Conservation (phyloP, 2,888 invertebrate genomes). For the Zonitis immaculata region DNA sequence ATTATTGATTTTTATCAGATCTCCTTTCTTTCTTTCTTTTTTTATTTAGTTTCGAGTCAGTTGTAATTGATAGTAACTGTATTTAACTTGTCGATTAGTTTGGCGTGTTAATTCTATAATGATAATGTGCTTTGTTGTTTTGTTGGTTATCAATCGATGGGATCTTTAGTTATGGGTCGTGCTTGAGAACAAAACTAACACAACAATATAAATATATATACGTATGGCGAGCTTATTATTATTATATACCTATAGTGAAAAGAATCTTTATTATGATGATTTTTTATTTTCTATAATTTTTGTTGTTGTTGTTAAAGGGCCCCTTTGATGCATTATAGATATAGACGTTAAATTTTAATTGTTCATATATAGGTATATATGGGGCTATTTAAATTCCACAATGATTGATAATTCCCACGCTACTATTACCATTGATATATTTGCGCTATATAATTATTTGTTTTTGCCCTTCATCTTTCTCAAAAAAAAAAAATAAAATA, state of each 20-base stretch:
- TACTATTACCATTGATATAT: neutral
- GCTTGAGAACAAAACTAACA: slow-evolving; percentile 13
- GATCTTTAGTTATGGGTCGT: slow-evolving; percentile 19
- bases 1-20: too few relatives aligned
- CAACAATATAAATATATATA: too few relatives aligned
- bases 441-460: neutral
- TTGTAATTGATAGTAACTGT: slow-evolving; percentile 36
- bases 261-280: neutral
- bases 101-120: slow-evolving; percentile 32
- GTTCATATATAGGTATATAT: slow-evolving; percentile 13
- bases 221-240: too few relatives aligned
- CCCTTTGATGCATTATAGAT: too few relatives aligned
- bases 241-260: neutral
- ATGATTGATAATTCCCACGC: slow-evolving; percentile 20
- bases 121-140: slow-evolving; percentile 33
- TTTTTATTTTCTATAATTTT: too few relatives aligned
- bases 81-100: slow-evolving; percentile 34
- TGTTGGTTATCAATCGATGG: slow-evolving; percentile 21
- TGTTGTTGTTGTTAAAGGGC: too few relatives aligned
- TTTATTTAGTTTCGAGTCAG: too few relatives aligned
- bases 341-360: slow-evolving; percentile 31
- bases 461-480: neutral
- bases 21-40: too few relatives aligned
- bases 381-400: slow-evolving; percentile 13
- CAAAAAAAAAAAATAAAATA: too few relatives aligned